Percentiles rank a stretch among this genome's conserved stretches.
phyloP scores from a whole-genome alignment of 2,113 vertebrate genomes.

The Atractosteus spatula region DNA sequence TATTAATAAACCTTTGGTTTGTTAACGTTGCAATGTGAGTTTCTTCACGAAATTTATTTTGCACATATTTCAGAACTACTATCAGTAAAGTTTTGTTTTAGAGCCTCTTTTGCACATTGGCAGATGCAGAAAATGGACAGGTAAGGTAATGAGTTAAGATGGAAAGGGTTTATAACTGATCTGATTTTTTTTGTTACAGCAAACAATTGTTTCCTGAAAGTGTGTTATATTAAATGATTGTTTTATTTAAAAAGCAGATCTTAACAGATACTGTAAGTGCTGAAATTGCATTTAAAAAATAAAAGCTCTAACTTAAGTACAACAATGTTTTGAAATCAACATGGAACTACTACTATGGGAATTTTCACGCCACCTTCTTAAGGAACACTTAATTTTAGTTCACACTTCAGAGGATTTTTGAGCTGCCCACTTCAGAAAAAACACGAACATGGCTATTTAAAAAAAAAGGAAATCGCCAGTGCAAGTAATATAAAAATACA shows the following conservation, averaged over 20 bases:
- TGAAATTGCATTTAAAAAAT: constrained; percentile 36
- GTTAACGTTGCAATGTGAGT: no score
- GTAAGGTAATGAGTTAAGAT: constrained; percentile 9
- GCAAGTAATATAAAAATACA: constrained; percentile 61
- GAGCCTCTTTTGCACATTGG: no score
- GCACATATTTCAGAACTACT: no score
- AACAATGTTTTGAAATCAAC: constrained; percentile 14
- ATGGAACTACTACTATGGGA: constrained; percentile 27
- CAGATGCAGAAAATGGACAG: no score
- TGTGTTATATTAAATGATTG: constrained; percentile 35
- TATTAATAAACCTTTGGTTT: no score
- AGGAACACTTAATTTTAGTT: constrained; percentile 38
- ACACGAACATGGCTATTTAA: constrained; percentile 25
- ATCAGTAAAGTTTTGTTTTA: no score
- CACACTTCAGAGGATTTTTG: constrained; percentile 23
- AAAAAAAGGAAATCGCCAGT: constrained; percentile 40
- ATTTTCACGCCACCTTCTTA: constrained; percentile 27
- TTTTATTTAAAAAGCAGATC: constrained; percentile 53
- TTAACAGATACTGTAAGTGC: constrained; percentile 43
- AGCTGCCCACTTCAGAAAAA: constrained; percentile 49
- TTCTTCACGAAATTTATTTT: no score
- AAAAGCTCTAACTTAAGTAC: constrained; percentile 8
- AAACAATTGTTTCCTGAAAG: constrained; percentile 20
- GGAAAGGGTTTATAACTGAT: neutral
- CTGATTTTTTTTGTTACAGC: neutral